Conservation (phyloP, 2,888 invertebrate species). For the Phengaris alcon region DNA sequence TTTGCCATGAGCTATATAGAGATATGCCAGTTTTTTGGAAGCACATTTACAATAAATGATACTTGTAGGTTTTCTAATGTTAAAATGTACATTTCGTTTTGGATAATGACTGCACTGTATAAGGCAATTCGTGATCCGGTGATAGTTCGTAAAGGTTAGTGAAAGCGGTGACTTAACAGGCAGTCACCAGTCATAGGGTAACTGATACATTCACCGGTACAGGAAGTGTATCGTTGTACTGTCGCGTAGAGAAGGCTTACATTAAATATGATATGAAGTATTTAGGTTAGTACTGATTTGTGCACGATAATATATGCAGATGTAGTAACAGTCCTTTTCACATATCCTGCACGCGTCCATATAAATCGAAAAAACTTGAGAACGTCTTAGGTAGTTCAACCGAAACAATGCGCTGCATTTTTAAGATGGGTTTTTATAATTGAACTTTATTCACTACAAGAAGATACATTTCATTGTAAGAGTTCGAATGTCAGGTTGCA, state of each 20-base stretch:
- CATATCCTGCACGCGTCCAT: too few relatives aligned
- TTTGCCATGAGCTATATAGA: too few relatives aligned
- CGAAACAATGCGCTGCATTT: too few relatives aligned
- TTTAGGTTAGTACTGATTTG: too few relatives aligned
- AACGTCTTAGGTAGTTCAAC: too few relatives aligned
- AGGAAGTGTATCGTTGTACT: conserved; percentile 39
- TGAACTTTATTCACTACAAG: too few relatives aligned
- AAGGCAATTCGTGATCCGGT: conserved; percentile 10
- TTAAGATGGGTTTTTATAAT: too few relatives aligned
- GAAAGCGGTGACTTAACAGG: conserved; percentile 56
- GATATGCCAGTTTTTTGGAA: not conserved
- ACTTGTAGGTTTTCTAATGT: not conserved
- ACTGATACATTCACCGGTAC: conserved; percentile 36
- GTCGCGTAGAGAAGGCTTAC: not conserved
- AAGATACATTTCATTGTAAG: too few relatives aligned
- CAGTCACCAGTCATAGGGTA: conserved; percentile 42
- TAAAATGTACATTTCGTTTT: not conserved
- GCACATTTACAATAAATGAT: not conserved
- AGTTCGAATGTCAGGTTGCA: too few relatives aligned
- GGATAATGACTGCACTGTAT: not conserved
- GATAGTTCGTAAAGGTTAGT: conserved; percentile 41
- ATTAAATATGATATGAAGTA: not conserved
- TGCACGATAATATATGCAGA: too few relatives aligned
- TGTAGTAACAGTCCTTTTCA: too few relatives aligned
- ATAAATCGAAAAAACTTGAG: too few relatives aligned